phyloP scores from a whole-genome alignment of 2,888 invertebrate species.

The Hypomecis atomaria region DNA sequence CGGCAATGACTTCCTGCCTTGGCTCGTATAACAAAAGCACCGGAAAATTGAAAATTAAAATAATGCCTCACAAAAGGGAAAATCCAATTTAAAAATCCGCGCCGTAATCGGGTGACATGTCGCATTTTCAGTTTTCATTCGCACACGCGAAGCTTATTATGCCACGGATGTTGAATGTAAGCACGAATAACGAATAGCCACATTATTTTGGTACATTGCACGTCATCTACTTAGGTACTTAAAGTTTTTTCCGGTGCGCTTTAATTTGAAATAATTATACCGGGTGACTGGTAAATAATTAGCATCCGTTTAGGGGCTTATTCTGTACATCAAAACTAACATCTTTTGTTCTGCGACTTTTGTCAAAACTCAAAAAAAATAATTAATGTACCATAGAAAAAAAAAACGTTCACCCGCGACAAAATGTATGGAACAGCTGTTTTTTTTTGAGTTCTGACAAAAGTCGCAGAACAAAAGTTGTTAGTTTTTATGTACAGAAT shows the following conservation, averaged over 20 bases:
- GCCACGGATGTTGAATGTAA: conserved; percentile 1
- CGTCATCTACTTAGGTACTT: background rate
- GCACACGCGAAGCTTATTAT: conserved; percentile 20
- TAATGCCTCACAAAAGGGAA: conserved; percentile 38
- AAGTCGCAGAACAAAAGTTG: no score
- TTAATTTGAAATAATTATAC: background rate
- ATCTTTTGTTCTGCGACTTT: no score
- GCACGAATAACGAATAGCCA: conserved; percentile 12
- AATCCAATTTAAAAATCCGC: conserved; percentile 42
- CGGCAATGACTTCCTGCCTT: conserved; percentile 6
- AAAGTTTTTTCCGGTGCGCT: background rate
- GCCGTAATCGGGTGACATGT: conserved; percentile 36
- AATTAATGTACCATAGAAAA: no score
- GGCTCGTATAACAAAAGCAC: conserved; percentile 27
- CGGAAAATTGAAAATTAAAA: conserved; percentile 41
- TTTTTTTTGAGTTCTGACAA: no score
- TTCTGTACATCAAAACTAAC: no score
- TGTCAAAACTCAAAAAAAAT: no score
- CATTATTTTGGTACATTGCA: conserved; percentile 3
- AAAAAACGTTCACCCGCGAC: no score
- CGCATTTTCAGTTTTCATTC: conserved; percentile 31
- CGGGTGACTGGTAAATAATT: no score
- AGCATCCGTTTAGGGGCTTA: no score
- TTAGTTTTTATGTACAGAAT: no score
- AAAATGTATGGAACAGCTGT: no score